These are phyloP conservation scores for Calidris pygmaea DNA, from an alignment of 2,113 vertebrate genomes.

Conservation along the genomic window DNA sequence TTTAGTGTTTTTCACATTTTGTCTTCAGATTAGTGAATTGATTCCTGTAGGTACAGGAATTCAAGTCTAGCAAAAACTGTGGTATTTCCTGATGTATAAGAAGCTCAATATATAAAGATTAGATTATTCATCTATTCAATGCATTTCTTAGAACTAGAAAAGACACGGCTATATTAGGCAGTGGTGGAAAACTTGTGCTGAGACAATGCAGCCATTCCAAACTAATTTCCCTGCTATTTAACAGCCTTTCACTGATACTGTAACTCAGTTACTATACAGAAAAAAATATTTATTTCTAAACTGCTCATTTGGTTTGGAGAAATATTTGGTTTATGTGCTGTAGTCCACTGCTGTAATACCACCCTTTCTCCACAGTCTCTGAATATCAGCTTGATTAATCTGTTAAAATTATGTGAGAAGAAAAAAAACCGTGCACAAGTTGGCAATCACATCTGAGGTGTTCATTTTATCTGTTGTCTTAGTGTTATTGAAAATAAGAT, in stretches of 20 bases:
- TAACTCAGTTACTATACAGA: background rate
- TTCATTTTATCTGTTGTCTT: background rate
- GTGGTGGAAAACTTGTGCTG: background rate
- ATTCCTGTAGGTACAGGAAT: background rate
- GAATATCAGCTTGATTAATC: background rate
- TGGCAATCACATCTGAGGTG: background rate
- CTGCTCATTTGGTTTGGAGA: background rate
- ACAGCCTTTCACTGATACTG: background rate
- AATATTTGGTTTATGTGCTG: background rate
- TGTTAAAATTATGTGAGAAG: background rate
- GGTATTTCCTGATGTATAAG: background rate
- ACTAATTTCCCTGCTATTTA: background rate
- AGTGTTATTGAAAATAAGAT: background rate
- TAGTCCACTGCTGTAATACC: background rate
- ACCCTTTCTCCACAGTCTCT: background rate
- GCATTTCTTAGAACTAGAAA: background rate
- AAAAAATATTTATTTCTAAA: background rate
- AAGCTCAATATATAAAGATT: background rate
- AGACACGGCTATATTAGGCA: background rate
- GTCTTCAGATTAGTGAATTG: background rate
- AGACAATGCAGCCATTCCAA: background rate
- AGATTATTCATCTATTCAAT: background rate
- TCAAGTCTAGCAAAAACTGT: background rate
- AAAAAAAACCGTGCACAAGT: background rate
- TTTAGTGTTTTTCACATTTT: background rate